A percentile compares a stretch with the other conserved stretches of the same genome.
phyloP scores from a whole-genome alignment of 2,888 invertebrate species.

The Chrysina gloriosa region DNA sequence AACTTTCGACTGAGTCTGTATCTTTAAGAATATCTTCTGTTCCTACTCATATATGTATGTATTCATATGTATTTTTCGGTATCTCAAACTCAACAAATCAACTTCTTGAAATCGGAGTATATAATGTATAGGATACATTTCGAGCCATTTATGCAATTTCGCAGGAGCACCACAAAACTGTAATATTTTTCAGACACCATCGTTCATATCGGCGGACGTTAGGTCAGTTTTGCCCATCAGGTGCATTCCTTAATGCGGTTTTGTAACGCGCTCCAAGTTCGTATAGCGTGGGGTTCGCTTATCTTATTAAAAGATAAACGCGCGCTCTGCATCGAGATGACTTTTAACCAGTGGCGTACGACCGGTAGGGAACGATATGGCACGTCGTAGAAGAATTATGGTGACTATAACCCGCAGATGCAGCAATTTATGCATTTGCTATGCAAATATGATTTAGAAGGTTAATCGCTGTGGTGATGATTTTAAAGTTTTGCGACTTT shows the following conservation, averaged over 20 bases:
- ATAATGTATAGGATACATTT: too few species aligned
- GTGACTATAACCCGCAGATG: background rate
- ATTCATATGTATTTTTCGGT: too few species aligned
- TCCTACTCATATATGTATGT: too few species aligned
- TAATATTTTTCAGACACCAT: background rate
- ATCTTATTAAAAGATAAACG: conserved; percentile 17
- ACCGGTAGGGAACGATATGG: background rate
- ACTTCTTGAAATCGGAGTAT: too few species aligned
- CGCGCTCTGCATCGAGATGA: conserved; percentile 7
- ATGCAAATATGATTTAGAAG: background rate
- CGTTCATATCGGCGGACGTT: background rate
- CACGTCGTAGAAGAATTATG: background rate
- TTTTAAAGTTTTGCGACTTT: too few species aligned
- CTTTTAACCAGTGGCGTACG: conserved; percentile 1
- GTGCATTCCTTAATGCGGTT: background rate
- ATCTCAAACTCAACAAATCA: too few species aligned
- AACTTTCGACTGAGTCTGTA: too few species aligned
- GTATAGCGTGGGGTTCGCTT: conserved; percentile 2
- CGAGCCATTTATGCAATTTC: too few species aligned
- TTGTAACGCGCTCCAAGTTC: background rate
- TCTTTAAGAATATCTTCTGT: too few species aligned
- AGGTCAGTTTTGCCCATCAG: background rate
- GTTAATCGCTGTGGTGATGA: background rate
- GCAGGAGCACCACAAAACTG: too few species aligned
- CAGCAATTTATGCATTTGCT: background rate